These are phyloP conservation scores for Drosophila quadrilineata DNA, from an alignment of 1,140 invertebrate species.

Conservation along the genomic window DNA sequence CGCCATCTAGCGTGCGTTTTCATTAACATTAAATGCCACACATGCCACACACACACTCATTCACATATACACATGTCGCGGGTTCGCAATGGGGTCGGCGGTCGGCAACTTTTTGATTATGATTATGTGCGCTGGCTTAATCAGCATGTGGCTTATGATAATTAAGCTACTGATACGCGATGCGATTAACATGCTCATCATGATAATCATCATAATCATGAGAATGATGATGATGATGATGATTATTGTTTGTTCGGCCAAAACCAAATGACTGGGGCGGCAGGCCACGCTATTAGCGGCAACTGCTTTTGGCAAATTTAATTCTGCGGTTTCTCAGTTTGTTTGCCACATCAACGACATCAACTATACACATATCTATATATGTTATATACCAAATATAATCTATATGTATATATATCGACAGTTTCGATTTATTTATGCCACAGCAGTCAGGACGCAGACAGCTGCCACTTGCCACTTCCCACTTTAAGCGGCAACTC, in stretches of 20 bases:
- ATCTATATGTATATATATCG: background rate
- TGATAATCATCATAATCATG: constrained; percentile 17
- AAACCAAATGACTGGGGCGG: background rate
- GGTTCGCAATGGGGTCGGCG: constrained; percentile 8
- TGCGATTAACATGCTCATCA: constrained; percentile 25
- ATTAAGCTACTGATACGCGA: constrained; percentile 33
- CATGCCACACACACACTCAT: constrained; percentile 1
- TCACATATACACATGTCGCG: constrained; percentile 1
- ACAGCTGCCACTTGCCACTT: no score
- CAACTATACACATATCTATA: background rate
- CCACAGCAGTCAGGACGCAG: constrained; percentile 25
- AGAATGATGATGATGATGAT: background rate
- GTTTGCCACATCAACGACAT: background rate
- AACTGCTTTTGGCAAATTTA: constrained; percentile 3
- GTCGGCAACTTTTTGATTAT: constrained; percentile 48
- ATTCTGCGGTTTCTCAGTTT: constrained; percentile 16
- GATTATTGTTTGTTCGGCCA: constrained; percentile 8
- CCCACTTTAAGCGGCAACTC: constrained; percentile 34
- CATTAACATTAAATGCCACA: constrained; percentile 14
- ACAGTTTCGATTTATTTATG: constrained; percentile 15
- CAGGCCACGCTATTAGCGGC: background rate
- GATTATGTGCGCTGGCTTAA: constrained; percentile 38
- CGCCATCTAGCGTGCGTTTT: constrained; percentile 31
- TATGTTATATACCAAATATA: background rate
- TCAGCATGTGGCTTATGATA: constrained; percentile 39